Evolutionary conservation across 2,888 invertebrate species (phyloP), one percentile per base, ranked within the genome.

Genomic region (Laspeyria flexula): DNA sequence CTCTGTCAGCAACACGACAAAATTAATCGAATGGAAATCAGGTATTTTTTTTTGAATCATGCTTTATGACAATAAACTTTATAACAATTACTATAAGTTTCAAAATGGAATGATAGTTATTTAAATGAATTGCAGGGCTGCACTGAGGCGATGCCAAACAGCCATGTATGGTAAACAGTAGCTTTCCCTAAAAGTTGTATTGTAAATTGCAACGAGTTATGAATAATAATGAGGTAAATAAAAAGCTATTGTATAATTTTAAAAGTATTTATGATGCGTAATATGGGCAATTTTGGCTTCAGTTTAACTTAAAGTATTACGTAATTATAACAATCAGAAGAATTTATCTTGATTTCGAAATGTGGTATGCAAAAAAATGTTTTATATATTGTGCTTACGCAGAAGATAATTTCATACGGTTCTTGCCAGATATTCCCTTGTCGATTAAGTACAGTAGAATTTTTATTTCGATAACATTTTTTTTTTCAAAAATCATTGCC

Each of bases 21-120:
- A 66, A 64, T 70, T 74, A 78, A 82, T 79, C 72, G 65, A 78
- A 75, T 76, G 70, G 75, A 77, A 76, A 72, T 73, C 66, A 69
- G 71, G 67, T 74, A 69, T 73, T 73, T 75, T 71, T 71, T 73
- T 73, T 73, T 72, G 15, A 42, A 55, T 50, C 43, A 48, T 41
- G 3, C 1, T 48, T n/a, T 3, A 0, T 6, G 29, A 50, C 38
- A 40, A 40, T 30, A 10, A 25, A 29, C 43, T 33, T 35, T 31
- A 37, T 1, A 0, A 10, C 2, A 0, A 23, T 10, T 1, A 1
- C 0, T 0, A 10, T 37, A 64, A 18, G 18, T 38, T 39, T 18
- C 11, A 6, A 34, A 61, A 43, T 55, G 21, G 6, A 33, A 10
- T 54, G n/a, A 13, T 15, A 16, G 6, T 21, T 39, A n/a, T 9